Evolutionary conservation across 2,888 invertebrate genomes (phyloP).

Genomic region (Didymodactylos carnosus): DNA sequence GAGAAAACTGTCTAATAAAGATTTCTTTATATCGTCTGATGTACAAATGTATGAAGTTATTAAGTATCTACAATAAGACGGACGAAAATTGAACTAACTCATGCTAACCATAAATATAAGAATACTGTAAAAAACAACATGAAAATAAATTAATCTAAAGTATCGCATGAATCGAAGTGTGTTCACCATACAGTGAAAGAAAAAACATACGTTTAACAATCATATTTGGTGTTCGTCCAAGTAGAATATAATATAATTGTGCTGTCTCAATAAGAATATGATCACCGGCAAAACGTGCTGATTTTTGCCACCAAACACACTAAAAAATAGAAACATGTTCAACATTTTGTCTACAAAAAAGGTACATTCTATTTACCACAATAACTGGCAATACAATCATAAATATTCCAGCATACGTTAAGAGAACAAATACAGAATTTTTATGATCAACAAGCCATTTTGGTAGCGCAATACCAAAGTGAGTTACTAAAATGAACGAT

Average conservation of each 20-base stretch:
- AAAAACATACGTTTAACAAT: neutral
- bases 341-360: neutral
- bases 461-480: constrained; percentile 93
- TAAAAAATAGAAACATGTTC: constrained; percentile 18
- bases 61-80: too few relatives aligned
- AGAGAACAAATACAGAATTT: constrained; percentile 84
- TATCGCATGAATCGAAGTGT: too few relatives aligned
- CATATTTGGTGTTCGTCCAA: neutral
- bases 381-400: constrained; percentile 72
- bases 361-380: constrained; percentile 33
- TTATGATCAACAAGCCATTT: constrained; percentile 99
- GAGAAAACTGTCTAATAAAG: too few relatives aligned
- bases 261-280: constrained; percentile 88
- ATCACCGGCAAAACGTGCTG: constrained; percentile 86
- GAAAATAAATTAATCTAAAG: too few relatives aligned
- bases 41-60: too few relatives aligned
- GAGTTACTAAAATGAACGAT: constrained; percentile 61
- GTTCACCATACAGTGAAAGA: too few relatives aligned
- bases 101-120: too few relatives aligned
- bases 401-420: constrained; percentile 79
- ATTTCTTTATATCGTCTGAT: too few relatives aligned
- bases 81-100: too few relatives aligned
- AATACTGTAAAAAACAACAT: too few relatives aligned
- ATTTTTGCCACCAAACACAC: constrained; percentile 97
- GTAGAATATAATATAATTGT: constrained; percentile 22